These are phyloP conservation scores for Chauna torquata DNA, from an alignment of 2,113 vertebrate species.

Conservation along the genomic window DNA sequence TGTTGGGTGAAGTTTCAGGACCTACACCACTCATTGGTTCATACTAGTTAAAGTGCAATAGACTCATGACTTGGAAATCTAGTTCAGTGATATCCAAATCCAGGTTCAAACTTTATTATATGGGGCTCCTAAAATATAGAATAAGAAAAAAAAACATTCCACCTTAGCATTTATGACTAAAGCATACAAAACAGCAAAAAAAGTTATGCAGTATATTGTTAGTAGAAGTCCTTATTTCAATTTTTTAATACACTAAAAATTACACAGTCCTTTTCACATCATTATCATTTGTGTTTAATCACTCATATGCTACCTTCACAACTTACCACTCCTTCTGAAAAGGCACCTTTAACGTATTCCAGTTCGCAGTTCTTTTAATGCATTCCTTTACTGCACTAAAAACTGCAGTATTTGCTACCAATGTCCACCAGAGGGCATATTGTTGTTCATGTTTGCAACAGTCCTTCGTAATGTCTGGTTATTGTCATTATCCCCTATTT, in stretches of 20 bases:
- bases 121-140: neutral
- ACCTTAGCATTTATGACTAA: neutral
- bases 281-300: accelerated
- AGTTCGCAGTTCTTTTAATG: accelerated
- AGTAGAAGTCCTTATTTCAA: neutral
- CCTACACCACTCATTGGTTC: neutral
- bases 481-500: neutral
- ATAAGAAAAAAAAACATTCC: neutral
- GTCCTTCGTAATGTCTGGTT: neutral
- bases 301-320: neutral
- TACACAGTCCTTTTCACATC: accelerated
- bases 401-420: neutral
- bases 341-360: neutral
- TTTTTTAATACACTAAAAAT: neutral
- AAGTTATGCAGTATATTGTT: neutral
- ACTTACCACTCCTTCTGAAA: neutral
- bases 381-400: too few species aligned
- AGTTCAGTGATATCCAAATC: neutral
- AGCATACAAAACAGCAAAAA: neutral
- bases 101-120: neutral
- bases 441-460: neutral
- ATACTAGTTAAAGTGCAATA: neutral
- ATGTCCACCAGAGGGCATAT: slow-evolving; percentile 28
- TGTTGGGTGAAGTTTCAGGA: neutral
- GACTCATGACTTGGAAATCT: neutral